These are phyloP conservation scores for Campylorhamphus procurvoides DNA, from an alignment of 2,113 vertebrate species.

Conservation along the genomic window DNA sequence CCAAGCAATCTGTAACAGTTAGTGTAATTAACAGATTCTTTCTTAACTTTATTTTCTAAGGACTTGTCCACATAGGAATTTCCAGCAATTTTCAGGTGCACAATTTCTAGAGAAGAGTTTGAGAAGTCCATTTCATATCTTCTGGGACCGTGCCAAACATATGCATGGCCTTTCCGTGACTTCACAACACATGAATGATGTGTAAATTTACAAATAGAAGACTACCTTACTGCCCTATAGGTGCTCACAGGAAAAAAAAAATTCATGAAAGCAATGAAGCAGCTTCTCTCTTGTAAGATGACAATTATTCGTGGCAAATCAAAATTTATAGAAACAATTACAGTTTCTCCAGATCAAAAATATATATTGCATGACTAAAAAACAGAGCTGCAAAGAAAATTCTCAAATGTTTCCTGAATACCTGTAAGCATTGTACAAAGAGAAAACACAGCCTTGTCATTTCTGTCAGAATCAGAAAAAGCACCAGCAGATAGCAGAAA, in stretches of 20 bases:
- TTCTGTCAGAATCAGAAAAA: not conserved
- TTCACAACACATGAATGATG: not conserved
- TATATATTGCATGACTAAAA: not conserved
- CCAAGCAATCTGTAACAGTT: not conserved
- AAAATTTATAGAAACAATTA: not conserved
- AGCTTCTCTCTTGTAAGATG: not conserved
- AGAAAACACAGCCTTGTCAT: not conserved
- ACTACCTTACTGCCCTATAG: not conserved
- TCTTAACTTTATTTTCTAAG: not conserved
- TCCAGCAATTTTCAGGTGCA: not conserved
- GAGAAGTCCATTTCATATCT: not conserved
- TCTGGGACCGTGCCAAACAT: not conserved
- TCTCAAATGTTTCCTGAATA: not conserved
- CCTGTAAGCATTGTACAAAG: not conserved
- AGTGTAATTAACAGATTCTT: not conserved
- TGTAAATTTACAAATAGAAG: not conserved
- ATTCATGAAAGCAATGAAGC: not conserved
- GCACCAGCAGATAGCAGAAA: not conserved
- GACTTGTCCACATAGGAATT: not conserved
- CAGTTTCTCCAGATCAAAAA: not conserved
- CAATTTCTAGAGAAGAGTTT: not conserved
- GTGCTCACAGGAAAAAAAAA: not conserved
- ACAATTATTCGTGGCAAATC: not conserved
- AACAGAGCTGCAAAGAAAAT: not conserved
- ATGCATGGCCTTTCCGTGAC: not conserved